phyloP scores from a whole-genome alignment of 2,888 invertebrate species.

The Synergus laeviventris region DNA sequence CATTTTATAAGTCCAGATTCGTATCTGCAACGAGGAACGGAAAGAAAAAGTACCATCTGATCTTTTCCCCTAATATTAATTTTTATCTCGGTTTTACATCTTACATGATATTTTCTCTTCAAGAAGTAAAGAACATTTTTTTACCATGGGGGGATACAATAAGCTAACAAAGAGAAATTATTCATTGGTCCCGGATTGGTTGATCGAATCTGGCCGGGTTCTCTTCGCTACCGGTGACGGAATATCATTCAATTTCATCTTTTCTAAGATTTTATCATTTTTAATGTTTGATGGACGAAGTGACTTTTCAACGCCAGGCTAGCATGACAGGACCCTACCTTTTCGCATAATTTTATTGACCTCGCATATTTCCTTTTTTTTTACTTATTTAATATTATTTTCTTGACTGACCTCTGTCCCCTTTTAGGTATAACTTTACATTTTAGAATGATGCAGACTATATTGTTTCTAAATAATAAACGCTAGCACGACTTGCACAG shows the following conservation, averaged over 20 bases:
- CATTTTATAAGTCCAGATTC: slow-evolving; percentile 16
- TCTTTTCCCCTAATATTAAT: slow-evolving; percentile 45
- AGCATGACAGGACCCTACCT: slow-evolving; percentile 9
- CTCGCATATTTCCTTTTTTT: not conserved
- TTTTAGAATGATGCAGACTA: slow-evolving; percentile 17
- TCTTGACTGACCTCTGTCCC: not conserved
- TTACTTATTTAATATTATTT: not conserved
- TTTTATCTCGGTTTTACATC: not conserved
- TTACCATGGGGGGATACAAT: slow-evolving; percentile 44
- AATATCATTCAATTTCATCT: not conserved
- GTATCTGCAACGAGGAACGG: slow-evolving; percentile 54
- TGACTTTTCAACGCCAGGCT: not conserved
- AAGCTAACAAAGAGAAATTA: slow-evolving; percentile 58
- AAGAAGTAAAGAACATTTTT: not conserved
- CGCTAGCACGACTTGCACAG: slow-evolving; percentile 31
- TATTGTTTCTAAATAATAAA: slow-evolving; percentile 2
- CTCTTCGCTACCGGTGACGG: slow-evolving; percentile 11
- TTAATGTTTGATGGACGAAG: not conserved
- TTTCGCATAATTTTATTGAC: not conserved
- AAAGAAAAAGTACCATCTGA: slow-evolving; percentile 56
- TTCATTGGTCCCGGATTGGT: slow-evolving; percentile 70
- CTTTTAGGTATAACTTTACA: not conserved
- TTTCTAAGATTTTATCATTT: not conserved
- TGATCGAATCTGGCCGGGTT: slow-evolving; percentile 65
- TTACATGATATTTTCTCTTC: slow-evolving; percentile 30